Evolutionary conservation across 92 coral and sea anemone species (phyloP), one percentile per base, ranked within the genome.

Genomic region (Porites lobata): DNA sequence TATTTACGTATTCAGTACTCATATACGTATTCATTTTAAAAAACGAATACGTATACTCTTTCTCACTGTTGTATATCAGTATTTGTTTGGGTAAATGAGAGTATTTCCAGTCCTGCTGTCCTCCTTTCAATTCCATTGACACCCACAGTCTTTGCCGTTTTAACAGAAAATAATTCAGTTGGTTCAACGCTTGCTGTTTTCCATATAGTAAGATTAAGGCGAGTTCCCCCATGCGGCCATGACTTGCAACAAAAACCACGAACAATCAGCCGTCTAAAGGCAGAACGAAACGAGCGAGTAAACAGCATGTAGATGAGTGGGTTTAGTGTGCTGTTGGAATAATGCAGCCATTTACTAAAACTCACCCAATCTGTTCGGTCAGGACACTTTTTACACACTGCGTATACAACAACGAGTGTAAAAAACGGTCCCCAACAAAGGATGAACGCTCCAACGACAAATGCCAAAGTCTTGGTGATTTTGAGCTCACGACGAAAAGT

Each of bases 371-470:
- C 74, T 11, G 43, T 51, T 38, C 65, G 52, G 26, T 64, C 38
- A 24, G 92, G 72, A 50, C 98, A 95, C 71, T 14, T 9, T 17
- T 77, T 67, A 18, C 98, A 95, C 20, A 91, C 85, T 1, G 98
- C 96, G 29, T 69, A 91, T 9, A 79, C 21, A 21, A 95, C 72
- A 18, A 95, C 78, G 61, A 95, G n/a, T 3, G 89, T 77, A 59
- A 95, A 95, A 83, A 95, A 95, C 72, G 98, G 98, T 15, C 92
- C 85, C 98, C 98, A 95, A 74, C 98, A 95, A 3, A 95, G 62
- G 21, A 95, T 71, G 73, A 95, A 95, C 2, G 94, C 92, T 7
- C 98, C 98, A 4, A 95, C 92, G 7, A 95, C 98, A 26, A 95
- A 64, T 3, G 93, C 98, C 13, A 95, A 15, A 1, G 92, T 95